Evolutionary conservation across 2,797 vertebrate genomes (phyloP).

Genomic region (Taeniopygia guttata): DNA sequence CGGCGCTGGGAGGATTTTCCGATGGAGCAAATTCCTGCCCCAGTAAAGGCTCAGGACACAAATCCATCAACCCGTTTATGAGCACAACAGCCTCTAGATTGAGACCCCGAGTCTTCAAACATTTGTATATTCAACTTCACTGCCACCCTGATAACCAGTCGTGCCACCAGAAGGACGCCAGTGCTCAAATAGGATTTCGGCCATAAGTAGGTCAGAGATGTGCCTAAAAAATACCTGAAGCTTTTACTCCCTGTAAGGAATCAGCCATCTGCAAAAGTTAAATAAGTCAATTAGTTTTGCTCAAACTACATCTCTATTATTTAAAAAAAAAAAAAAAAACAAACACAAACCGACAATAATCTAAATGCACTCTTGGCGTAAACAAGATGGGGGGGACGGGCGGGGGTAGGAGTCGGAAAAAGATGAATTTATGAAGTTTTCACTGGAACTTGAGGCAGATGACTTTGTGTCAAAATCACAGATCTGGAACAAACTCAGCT

Average conservation of each 20-base stretch:
- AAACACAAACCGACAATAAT: background rate
- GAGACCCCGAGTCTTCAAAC: background rate
- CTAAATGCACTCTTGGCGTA: background rate
- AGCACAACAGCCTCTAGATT: background rate
- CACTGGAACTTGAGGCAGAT: background rate
- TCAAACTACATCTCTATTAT: background rate
- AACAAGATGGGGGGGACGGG: background rate
- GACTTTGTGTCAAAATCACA: background rate
- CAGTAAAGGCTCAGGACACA: background rate
- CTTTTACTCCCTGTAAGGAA: background rate
- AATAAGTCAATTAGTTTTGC: background rate
- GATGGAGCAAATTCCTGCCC: background rate
- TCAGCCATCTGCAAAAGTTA: conserved; percentile 20
- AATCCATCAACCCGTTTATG: background rate
- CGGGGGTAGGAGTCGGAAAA: background rate
- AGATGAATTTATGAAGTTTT: background rate
- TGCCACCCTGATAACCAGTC: background rate
- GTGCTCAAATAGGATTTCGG: conserved; percentile 26
- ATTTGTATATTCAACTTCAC: background rate
- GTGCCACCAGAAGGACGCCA: background rate
- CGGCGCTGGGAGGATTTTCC: accelerated
- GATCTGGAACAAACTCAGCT: background rate
- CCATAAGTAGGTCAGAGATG: conserved; percentile 36
- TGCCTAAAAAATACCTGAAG: conserved; percentile 21
- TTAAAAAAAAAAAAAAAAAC: no score